phyloP scores from a whole-genome alignment of 2,888 invertebrate species.

The Yponomeuta sedellus region DNA sequence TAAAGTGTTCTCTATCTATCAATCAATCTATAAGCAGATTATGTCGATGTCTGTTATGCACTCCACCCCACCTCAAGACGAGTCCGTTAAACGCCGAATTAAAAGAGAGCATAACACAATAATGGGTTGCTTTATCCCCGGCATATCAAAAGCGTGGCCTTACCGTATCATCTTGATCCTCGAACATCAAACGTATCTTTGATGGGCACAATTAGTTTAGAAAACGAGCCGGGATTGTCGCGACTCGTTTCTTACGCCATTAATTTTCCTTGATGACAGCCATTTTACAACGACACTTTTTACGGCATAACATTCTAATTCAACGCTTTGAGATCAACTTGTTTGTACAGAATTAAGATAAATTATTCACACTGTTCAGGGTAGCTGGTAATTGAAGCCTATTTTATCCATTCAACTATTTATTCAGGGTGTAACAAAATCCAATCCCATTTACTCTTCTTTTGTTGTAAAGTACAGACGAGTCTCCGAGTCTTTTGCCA shows the following conservation, averaged over 20 bases:
- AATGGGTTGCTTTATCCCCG: neutral
- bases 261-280: conserved; percentile 52
- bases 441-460: no score
- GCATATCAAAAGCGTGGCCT: neutral
- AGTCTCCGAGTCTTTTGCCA: no score
- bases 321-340: neutral
- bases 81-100: neutral
- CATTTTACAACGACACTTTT: conserved; percentile 27
- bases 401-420: no score
- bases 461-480: no score
- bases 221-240: neutral
- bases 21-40: no score
- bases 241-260: conserved; percentile 38
- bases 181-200: conserved; percentile 5
- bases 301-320: neutral
- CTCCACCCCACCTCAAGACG: neutral
- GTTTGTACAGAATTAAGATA: no score
- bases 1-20: no score
- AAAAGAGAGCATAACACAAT: neutral
- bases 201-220: conserved; percentile 14
- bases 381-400: no score
- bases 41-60: neutral
- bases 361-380: no score
- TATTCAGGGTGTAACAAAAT: no score
- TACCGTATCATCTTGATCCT: neutral